Evolutionary conservation across 2,113 vertebrate genomes (phyloP), one percentile per base, ranked within the genome.

Genomic region (Mormyrus iriodes): DNA sequence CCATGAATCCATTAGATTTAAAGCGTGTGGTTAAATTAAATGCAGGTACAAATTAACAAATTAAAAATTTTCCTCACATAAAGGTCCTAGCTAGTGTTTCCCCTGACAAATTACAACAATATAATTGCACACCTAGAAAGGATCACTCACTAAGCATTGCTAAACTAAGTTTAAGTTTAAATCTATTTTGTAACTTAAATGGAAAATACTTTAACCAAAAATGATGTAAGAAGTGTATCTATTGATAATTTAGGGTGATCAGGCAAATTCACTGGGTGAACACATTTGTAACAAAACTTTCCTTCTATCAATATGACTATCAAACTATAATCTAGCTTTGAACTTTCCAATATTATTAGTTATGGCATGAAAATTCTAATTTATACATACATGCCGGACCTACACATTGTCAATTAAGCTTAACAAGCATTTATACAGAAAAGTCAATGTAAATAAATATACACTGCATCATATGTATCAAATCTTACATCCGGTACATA

Each of bases 231-330:
- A n/a, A n/a, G n/a, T n/a, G 15, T 53, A 19, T 55, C 27, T 19
- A 58, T 87, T 15, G 27, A 87, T 31, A 87, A 87, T 31, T 53
- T 61, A 61, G 31, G 53, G 19, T 61, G 35, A 21, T 42, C 21
- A n/a, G 53, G 86, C 31, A 61, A 87, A 87, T 42, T 58, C 39
- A 87, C 86, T 87, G 53, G 53, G 53, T 87, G 31, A 87, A 42
- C 35, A 87, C 6, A 86, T 5, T 31, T 86, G 85, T 39, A 31
- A 85, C 44, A 49, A n/a, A 58, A 12, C n/a, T 44, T 39, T 87
- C 86, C 21, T 55, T 55, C 27, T 39, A 51, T 3, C 1, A 9
- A 53, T 21, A 8, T 48, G 3, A n/a, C 35, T 55, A 52, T 84
- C 19, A 73, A 31, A 73, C 69, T 39, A 73, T 39, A 73, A 4